Percentiles rank a stretch among this genome's conserved stretches.
These are phyloP conservation scores for Syrrhaptes paradoxus DNA, from an alignment of 2,113 vertebrate genomes.

Conservation along the genomic window DNA sequence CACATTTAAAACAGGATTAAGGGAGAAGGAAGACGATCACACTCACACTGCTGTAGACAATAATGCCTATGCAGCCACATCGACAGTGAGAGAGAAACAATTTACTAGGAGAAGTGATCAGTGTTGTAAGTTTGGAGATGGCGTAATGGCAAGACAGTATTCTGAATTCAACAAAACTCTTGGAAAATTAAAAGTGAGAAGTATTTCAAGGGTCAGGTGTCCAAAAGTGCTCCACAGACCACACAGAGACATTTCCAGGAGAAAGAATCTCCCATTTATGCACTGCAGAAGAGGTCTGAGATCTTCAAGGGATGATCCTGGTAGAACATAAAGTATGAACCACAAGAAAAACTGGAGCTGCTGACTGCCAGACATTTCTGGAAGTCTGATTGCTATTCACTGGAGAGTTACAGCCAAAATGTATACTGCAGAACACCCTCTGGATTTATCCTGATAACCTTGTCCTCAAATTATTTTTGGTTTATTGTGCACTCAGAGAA, in stretches of 20 bases:
- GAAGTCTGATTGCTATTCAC: not conserved
- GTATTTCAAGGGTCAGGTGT: not conserved
- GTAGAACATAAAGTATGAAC: not conserved
- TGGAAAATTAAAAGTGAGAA: not conserved
- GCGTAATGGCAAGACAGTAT: fast-evolving
- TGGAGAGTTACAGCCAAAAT: not conserved
- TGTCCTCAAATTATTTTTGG: not conserved
- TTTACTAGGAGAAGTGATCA: no score
- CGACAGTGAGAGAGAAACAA: no score
- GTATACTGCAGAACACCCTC: not conserved
- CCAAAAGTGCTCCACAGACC: not conserved
- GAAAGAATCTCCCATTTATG: not conserved
- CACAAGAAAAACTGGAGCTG: not conserved
- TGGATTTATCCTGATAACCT: not conserved
- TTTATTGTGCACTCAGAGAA: not conserved
- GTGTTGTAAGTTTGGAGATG: not conserved
- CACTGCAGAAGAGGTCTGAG: not conserved
- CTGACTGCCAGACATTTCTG: not conserved
- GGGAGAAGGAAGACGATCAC: not conserved
- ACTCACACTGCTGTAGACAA: no score
- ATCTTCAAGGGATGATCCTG: not conserved
- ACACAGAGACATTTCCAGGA: not conserved
- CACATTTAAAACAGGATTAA: not conserved
- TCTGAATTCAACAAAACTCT: not conserved
- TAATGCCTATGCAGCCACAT: no score